Percentiles rank a stretch among this genome's conserved stretches.
phyloP scores from a whole-genome alignment of 2,113 vertebrate genomes.

The Ctenomys sociabilis region DNA sequence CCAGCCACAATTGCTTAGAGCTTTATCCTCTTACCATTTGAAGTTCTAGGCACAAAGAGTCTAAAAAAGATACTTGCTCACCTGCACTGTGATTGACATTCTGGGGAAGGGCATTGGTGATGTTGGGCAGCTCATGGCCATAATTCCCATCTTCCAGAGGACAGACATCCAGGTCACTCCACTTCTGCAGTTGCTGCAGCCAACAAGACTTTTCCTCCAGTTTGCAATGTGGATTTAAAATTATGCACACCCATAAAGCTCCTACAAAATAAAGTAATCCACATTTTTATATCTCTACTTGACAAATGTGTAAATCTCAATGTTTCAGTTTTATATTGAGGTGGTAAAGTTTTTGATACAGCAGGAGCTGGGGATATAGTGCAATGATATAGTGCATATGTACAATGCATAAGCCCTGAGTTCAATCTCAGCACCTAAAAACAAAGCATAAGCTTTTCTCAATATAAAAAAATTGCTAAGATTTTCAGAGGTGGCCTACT shows the following conservation, averaged over 20 bases:
- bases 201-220: slow-evolving; percentile 96
- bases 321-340: slow-evolving; percentile 9
- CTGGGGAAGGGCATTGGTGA: slow-evolving; percentile 97
- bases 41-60: slow-evolving; percentile 26
- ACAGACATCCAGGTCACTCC: slow-evolving; percentile 97
- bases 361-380: not conserved
- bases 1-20: not conserved
- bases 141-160: slow-evolving; percentile 99
- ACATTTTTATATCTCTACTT: slow-evolving; percentile 52
- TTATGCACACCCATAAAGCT: slow-evolving; percentile 98
- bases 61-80: slow-evolving; percentile 80
- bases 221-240: slow-evolving; percentile 98
- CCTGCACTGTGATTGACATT: slow-evolving; percentile 93
- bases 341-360: slow-evolving; percentile 58
- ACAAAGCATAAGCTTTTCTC: slow-evolving; percentile 59
- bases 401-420: not conserved
- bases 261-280: slow-evolving; percentile 87
- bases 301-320: slow-evolving; percentile 25
- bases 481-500: slow-evolving; percentile 76
- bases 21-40: slow-evolving; percentile 20
- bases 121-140: slow-evolving; percentile 96
- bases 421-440: not conserved
- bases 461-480: slow-evolving; percentile 63
- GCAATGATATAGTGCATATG: not conserved
- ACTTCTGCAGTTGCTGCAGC: slow-evolving; percentile 97